Evolutionary conservation across 2,113 vertebrate species (phyloP).

Genomic region (Tonatia bakeri): DNA sequence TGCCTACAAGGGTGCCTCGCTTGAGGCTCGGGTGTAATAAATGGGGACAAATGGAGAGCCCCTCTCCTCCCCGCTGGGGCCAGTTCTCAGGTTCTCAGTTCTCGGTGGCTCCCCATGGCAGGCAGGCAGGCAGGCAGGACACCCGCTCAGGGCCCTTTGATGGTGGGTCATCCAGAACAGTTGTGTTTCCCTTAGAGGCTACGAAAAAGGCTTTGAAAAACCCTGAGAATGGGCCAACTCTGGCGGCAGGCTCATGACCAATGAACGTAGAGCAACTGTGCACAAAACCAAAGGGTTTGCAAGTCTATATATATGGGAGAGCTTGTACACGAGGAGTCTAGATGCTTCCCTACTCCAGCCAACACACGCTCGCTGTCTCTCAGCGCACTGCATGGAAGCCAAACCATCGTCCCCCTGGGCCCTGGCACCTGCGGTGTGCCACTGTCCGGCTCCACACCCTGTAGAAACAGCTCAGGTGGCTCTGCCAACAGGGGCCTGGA

Average conservation of each 20-base stretch:
- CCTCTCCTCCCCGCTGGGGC: not conserved
- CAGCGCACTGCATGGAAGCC: accelerated
- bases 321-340: not conserved
- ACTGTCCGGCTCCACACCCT: accelerated
- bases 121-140: not conserved
- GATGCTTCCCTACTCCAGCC: not conserved
- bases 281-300: not conserved
- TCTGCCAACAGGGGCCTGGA: not conserved
- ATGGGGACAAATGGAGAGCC: too few species aligned
- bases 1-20: not conserved
- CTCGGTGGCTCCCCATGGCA: not conserved
- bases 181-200: not conserved
- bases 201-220: not conserved
- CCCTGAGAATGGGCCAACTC: not conserved
- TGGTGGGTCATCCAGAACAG: not conserved
- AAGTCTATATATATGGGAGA: not conserved
- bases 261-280: accelerated
- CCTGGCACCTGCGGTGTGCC: not conserved
- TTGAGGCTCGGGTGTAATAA: not conserved
- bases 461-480: accelerated
- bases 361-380: too few species aligned
- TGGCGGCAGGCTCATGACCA: not conserved
- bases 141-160: not conserved
- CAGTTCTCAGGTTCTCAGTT: not conserved
- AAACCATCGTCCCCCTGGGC: not conserved